Evolutionary conservation across 1,140 invertebrate species (phyloP), one percentile per base, ranked within the genome.

Genomic region (Amyelois transitella): DNA sequence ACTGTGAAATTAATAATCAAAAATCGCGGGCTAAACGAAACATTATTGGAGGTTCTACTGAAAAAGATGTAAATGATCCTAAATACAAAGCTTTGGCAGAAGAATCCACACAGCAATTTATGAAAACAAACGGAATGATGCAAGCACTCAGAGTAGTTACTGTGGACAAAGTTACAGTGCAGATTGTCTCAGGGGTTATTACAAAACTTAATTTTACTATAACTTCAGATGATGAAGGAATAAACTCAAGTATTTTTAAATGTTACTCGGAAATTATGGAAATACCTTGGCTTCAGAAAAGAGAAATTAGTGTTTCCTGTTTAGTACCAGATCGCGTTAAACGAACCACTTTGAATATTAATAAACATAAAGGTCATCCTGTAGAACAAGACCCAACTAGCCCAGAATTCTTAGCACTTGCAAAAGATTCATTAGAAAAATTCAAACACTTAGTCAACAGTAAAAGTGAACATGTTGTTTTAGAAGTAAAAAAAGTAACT

Each of bases 401-500:
- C 47, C 25, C 48, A 5, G 53, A 80, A 55, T 81, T 74, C 44
- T 64, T 58, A 55, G 18, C 55, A 50, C 59, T 81, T 20, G 83
- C 81, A 10, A 44, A 72, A 58, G 57, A 77, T 55, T 73, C 81
- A 20, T 64, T 85, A 47, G 22, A 24, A 6, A 53, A 81, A 20
- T 85, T 73, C 62, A 58, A 61, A 61, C 43, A 18, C 32, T 32
- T 50, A 17, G 17, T 64, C 17, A 64, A 67, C 48, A 60, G 3
- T 51, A 20, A 62, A 28, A 50, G 62, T 54, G 45, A 47, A 14
- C 74, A 85, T 64, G 71, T 69, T 56, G 53, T 85, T 24, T 48
- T 77, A n/a, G 64, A 74, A 22, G 65, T 88, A 6, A 62, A 64
- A 53, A 64, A 54, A 22, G 83, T 83, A 7, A 50, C 51, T 2